Evolutionary conservation across 2,113 vertebrate species (phyloP).

Genomic region (Sinocyclocheilus grahami): DNA sequence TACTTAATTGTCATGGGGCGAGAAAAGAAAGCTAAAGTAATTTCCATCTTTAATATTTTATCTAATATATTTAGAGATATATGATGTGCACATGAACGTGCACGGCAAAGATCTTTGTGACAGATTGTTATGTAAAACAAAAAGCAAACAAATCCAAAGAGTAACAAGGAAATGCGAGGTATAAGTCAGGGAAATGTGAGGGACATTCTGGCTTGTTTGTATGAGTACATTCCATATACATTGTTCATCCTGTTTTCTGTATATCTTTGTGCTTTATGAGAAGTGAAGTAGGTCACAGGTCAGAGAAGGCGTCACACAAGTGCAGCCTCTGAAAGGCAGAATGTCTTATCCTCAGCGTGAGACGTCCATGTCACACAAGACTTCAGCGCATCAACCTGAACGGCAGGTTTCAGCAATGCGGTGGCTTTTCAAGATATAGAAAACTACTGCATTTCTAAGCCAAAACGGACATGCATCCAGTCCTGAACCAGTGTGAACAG

Average conservation of each 20-base stretch:
- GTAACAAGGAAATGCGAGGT: background rate
- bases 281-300: background rate
- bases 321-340: background rate
- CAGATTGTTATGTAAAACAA: background rate
- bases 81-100: background rate
- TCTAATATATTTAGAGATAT: background rate
- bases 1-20: background rate
- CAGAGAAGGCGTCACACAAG: background rate
- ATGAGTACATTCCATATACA: background rate
- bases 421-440: background rate
- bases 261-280: background rate
- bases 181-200: background rate
- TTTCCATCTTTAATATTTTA: background rate
- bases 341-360: no score
- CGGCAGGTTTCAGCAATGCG: no score
- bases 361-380: background rate
- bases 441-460: background rate
- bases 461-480: background rate
- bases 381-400: conserved; percentile 58
- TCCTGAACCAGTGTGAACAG: background rate
- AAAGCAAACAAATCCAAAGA: background rate
- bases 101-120: background rate
- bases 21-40: background rate
- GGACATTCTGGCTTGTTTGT: background rate
- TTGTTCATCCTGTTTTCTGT: background rate